Base-by-base conservation (phyloP, 2,888 invertebrate species). In the Rhabditophanes sp. region DNA sequence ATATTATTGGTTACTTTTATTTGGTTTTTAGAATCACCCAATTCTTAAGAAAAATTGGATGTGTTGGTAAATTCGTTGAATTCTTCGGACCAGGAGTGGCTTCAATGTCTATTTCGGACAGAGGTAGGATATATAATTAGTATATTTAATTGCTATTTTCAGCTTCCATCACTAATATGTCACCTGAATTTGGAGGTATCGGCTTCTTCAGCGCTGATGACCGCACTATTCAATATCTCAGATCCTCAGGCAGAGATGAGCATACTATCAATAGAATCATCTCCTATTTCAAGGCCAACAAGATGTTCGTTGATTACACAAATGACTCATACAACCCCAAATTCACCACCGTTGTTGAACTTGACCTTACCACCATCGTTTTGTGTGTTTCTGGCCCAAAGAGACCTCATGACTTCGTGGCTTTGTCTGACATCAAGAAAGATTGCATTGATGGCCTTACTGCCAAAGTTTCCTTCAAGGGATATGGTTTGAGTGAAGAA, bases 111-210 rank as follows among this genome's bases (percentile, higher is more conserved):
- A 84, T 96, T 41, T 90, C 93, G 0, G 93, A 96, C 71, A 73
- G 93, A 14, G 46, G n/a, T n/a, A n/a, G 15, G 26, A 7, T 9
- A 26, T n/a, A 2, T 15, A 15, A 9, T 8, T 8, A 2, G 17
- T n/a, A 1, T 2, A 9, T 9, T 15, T 15, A 26, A 16, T 9
- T 9, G 8, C 8, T 1, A n/a, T 50, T 26, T 88, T n/a, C n/a
- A n/a, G n/a, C 93, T 1, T 96, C 93, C 0, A 84, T 96, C 34
- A 82, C 87, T 48, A 96, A 96, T 71, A 93, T 96, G 93, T 88
- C 87, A 63, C 93, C 93, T 0, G 84, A 85, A 68, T 93, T 90
- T 66, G 93, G 93, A 1, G 93, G 90, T 11, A 56, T 59, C 29
- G 57, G 58, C 30, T 61, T 60, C 44, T 61, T 61, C 54, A 60